phyloP scores from a whole-genome alignment of 1,140 invertebrate species.

The Lerema accius region DNA sequence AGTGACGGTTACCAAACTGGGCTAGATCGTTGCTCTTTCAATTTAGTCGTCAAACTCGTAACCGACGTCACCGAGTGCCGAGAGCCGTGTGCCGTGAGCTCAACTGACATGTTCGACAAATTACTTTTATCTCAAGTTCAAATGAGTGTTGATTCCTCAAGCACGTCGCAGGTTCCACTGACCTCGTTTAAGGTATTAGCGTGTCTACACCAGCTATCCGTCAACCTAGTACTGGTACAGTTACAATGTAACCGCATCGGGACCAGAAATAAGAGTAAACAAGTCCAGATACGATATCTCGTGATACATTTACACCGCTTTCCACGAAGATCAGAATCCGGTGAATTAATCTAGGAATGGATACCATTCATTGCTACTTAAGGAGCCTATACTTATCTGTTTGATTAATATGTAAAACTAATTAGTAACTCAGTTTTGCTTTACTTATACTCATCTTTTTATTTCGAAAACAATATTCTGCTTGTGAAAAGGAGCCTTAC shows the following conservation, averaged over 20 bases:
- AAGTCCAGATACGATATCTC: slow-evolving; percentile 37
- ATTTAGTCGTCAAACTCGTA: slow-evolving; percentile 1
- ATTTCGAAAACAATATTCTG: no score
- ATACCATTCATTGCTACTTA: no score
- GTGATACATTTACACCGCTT: slow-evolving; percentile 42
- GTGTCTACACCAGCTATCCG: slow-evolving; percentile 44
- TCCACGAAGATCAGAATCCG: slow-evolving; percentile 39
- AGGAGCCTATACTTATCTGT: no score
- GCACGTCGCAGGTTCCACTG: slow-evolving; percentile 50
- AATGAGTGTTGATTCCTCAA: slow-evolving; percentile 44
- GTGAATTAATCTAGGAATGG: no score
- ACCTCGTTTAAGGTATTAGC: slow-evolving; percentile 59
- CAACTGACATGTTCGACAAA: slow-evolving; percentile 8
- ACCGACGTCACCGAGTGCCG: no score
- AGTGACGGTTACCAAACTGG: not conserved
- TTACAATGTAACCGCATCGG: slow-evolving; percentile 45
- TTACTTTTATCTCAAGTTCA: slow-evolving; percentile 52
- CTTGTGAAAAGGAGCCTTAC: no score
- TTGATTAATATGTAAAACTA: no score
- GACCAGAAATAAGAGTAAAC: slow-evolving; percentile 46
- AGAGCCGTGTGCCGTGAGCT: no score
- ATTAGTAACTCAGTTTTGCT: no score
- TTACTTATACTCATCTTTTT: no score
- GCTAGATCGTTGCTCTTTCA: slow-evolving; percentile 14
- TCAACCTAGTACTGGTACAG: slow-evolving; percentile 46